Conservation (phyloP, 2,888 invertebrate species). For the Junonia oenone region DNA sequence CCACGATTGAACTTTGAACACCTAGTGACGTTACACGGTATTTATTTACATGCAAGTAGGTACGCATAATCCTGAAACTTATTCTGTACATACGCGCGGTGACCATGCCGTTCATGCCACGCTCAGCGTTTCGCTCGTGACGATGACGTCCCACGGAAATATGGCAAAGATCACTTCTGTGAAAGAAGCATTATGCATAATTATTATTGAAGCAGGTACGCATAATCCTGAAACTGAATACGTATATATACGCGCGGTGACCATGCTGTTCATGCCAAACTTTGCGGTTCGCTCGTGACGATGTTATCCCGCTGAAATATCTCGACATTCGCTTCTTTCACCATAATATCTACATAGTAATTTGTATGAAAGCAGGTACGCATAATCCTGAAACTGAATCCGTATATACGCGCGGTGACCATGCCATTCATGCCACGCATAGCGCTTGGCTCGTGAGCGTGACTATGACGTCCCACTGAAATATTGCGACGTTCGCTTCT, state of each 20-base stretch:
- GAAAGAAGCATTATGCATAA: too few species aligned
- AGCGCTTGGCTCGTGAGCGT: slow-evolving; percentile 37
- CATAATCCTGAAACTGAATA: slow-evolving; percentile 26
- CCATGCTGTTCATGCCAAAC: slow-evolving; percentile 15
- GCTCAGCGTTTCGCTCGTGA: slow-evolving; percentile 34
- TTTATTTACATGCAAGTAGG: neutral
- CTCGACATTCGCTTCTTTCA: too few species aligned
- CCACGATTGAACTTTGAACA: neutral
- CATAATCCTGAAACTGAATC: slow-evolving; percentile 26
- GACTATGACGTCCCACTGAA: slow-evolving; percentile 23
- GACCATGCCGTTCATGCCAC: slow-evolving; percentile 10
- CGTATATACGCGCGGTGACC: slow-evolving; percentile 14
- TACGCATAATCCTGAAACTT: slow-evolving; percentile 22
- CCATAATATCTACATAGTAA: too few species aligned
- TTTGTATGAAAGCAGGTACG: neutral
- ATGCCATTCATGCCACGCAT: slow-evolving; percentile 13
- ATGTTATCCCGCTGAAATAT: too few species aligned
- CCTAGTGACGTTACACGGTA: neutral
- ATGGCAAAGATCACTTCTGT: too few species aligned
- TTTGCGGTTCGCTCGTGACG: slow-evolving; percentile 36
- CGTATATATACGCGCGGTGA: slow-evolving; percentile 14
- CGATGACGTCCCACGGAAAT: too few species aligned
- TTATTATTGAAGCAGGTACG: too few species aligned
- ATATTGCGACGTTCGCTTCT: slow-evolving; percentile 38
- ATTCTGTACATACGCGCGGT: slow-evolving; percentile 20